Evolutionary conservation across 2,797 vertebrate species (phyloP), one percentile per base, ranked within the genome.

Genomic region (Brotula barbata): DNA sequence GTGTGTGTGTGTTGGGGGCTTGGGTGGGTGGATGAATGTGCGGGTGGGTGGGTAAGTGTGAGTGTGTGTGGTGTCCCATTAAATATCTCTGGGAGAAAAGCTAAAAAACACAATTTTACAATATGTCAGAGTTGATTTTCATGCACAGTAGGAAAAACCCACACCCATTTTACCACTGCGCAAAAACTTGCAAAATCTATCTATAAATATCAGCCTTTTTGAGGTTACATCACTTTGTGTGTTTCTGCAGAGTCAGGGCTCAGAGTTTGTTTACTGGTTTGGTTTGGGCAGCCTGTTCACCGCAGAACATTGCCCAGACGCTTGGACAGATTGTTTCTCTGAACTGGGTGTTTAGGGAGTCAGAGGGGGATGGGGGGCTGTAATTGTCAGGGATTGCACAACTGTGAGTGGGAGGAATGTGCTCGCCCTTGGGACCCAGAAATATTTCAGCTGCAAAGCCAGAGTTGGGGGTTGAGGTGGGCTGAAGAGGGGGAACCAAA

Each of bases 381-480:
- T 70, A 78, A 87, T 87, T 85, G 86, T 88, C 85, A 82, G 68
- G 75, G 80, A 90, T 91, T 91, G 87, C 89, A 87, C 85, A 90
- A 90, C 84, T 84, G 75, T 77, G 81, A 81, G 78, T 75, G 71
- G 21, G 51, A 90, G 82, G 90, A 90, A 90, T 91, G 88, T 64
- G 68, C 72, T 51, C 65, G 71, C 83, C 82, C 85, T 74, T 72
- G 87, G 85, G 87, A 89, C 84, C 76, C 62, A 83, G 61, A 85
- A 84, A 86, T 79, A 89, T 89, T 87, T 89, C 70, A 84, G 80
- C 82, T 87, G 74, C 78, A 89, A 77, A 75, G 77, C 76, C 77
- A 81, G 62, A 66, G 44, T 28, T 28, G 25, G 74, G 39, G 47
- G 76, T 67, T 75, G 70, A 64, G 77, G 73, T 80, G 57, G 53